Evolutionary conservation across 2,113 vertebrate species (phyloP), one percentile per base, ranked within the genome.

Genomic region (Aix galericulata): DNA sequence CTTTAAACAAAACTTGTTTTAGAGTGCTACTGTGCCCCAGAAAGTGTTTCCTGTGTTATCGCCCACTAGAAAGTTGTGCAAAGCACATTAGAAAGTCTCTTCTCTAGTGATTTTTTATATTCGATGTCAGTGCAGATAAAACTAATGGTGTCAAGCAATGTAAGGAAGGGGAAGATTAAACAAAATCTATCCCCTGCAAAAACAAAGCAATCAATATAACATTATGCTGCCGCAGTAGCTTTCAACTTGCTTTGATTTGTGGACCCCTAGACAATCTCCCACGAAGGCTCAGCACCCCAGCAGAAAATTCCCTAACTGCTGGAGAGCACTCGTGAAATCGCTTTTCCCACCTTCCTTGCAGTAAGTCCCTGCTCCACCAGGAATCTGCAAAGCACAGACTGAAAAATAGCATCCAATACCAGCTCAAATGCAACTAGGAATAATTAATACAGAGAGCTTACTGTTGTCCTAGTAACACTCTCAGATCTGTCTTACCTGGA

Each of bases 111-210:
- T 84, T 89, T 88, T 89, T 93, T 83, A 53, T 93, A 56, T 90
- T 82, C 68, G 8, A 86, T 86, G 73, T 88, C 82, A 68, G 48
- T 81, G 87, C 91, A 91, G 94, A 90, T 88, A 90, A 94, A 96
- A 94, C 88, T 86, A 94, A 94, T 86, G 68, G 66, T 83, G 68
- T 92, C 79, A 86, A 96, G 86, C 79, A 94, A 78, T 82, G 76
- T 72, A 92, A 93, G 83, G 94, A 89, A 93, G 93, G 74, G 88
- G 95, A 94, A 97, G 95, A 96, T 96, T 96, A 95, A 95, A 88
- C 80, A 95, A 97, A 96, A 97, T 96, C 96, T 94, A 95, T 95
- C 93, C 90, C 73, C 73, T 91, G 93, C 90, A 94, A 97, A 97
- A 96, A 88, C 94, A 95, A 88, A 93, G 63, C 82, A 81, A 95